Base-by-base conservation (phyloP, 1,140 invertebrate species). In the Danaus melanippus region DNA sequence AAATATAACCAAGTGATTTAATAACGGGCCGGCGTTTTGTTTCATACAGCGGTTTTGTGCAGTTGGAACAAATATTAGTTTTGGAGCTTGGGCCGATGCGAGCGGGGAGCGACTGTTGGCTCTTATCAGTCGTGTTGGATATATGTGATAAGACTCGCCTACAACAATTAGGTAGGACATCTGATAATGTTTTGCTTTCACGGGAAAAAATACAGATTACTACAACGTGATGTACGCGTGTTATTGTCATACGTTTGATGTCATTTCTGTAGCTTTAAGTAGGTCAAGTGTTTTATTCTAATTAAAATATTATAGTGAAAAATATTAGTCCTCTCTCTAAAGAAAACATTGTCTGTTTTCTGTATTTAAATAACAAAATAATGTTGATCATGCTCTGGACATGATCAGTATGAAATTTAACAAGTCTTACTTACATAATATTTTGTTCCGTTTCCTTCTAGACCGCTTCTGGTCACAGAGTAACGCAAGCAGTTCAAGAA, bases 141-240 rank as follows among this genome's bases (percentile, higher is more conserved):
- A 80, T 79, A 74, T 42, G 11, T 71, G 81, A 82, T 82, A 82
- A 82, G 70, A 53, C 65, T 72, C 69, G 65, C 65, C 72, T 64
- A 67, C 62, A 67, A 79, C 77, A 84, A 81, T 81, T 76, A 79
- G 71, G 73, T 79, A 66, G 66, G 75, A 74, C 71, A 68, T 66
- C 65, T 76, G 69, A 74, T 79, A 77, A 54, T 56, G 56, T 53
- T 53, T 32, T 52, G 39, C 43, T 56, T 46, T 46, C 42, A 56
- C 12, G 12, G 41, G 53, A 50, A 52, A 9, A 47, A 57, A 32
- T 32, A 32, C 21, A 32, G 21, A 32, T 21, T 32, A 32, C 21
- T 32, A 15, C 3, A 15, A n/a, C n/a, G n/a, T n/a, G n/a, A n/a
- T n/a, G n/a, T n/a, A n/a, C n/a, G n/a, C n/a, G n/a, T n/a, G n/a